Base-by-base conservation (phyloP, 2,888 invertebrate species). In the Drosophila testacea region DNA sequence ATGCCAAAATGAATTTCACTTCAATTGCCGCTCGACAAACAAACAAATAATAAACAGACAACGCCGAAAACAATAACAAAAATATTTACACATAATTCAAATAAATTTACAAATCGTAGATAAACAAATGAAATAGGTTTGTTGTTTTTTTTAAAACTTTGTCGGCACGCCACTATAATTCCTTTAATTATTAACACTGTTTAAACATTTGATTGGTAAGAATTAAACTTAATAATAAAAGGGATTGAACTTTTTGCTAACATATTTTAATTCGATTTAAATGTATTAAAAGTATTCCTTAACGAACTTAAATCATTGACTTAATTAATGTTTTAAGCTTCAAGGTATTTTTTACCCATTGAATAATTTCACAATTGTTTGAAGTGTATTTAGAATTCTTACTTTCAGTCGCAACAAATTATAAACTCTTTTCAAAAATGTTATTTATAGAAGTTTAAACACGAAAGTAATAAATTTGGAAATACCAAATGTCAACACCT, bases 1-100 rank as follows among this genome's bases (percentile, higher is more conserved):
- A 44, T 6, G 48, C 22, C 52, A 46, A 59, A 71, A 55, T 48
- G 13, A 72, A 63, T 77, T 77, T 77, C 73, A 52, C 77, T 66
- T 44, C 30, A 61, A 9, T 38, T 51, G 36, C 39, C 28, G 28
- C 51, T 59, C 32, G 59, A 13, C 13, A 54, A 27, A 9, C 30
- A 68, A 55, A 57, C 38, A 59, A 44, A 39, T 57, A 34, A 42
- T 28, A 4, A 4, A 36, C 7, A 61, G 10, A 42, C 28, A 50
- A 59, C 27, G 7, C 11, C 1, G 27, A 5, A 44, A 30, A 38
- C 13, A 34, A 46, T 51, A 57, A 51, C 39, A 22, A 59, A 63
- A 61, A 39, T 22, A 67, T 67, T 71, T 61, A 7, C 67, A 46
- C 54, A 36, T 54, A 38, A 38, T 56, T 72, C 27, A 38, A 38